phyloP scores from a whole-genome alignment of 2,888 invertebrate genomes.

The Temnothorax rugatulus region DNA sequence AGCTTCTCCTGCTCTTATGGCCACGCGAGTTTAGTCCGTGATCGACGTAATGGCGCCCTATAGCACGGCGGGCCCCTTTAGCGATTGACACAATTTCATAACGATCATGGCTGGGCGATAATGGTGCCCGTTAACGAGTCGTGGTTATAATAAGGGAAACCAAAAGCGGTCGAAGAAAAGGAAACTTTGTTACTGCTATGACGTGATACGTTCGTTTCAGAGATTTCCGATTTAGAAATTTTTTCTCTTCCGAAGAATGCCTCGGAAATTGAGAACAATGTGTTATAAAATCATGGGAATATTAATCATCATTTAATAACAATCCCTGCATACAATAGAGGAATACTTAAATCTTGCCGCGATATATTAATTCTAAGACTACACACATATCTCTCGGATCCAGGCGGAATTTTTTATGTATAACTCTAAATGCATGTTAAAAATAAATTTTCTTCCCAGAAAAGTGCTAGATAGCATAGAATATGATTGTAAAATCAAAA shows the following conservation, averaged over 20 bases:
- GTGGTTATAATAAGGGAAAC: slow-evolving; percentile 34
- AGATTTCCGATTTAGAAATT: neutral
- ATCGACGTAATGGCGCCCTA: slow-evolving; percentile 52
- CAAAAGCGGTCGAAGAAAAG: slow-evolving; percentile 4
- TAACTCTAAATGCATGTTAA: neutral
- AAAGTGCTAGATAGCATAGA: neutral
- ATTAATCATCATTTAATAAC: neutral
- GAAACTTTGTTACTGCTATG: neutral
- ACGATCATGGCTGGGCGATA: slow-evolving; percentile 30
- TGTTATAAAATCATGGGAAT: neutral
- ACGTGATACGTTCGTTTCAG: neutral
- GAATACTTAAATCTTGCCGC: neutral
- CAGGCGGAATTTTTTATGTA: neutral
- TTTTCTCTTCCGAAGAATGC: neutral
- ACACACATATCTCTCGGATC: neutral
- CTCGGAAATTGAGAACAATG: neutral
- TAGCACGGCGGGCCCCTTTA: slow-evolving; percentile 15
- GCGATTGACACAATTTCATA: slow-evolving; percentile 54
- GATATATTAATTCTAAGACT: slow-evolving; percentile 4
- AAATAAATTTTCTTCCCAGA: neutral
- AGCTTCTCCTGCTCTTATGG: slow-evolving; percentile 47
- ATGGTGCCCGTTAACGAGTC: slow-evolving; percentile 25
- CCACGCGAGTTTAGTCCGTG: slow-evolving; percentile 62
- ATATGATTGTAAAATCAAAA: neutral
- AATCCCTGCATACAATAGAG: neutral